Evolutionary conservation across 1,140 invertebrate genomes (phyloP).

Genomic region (Bombus soroeensis): DNA sequence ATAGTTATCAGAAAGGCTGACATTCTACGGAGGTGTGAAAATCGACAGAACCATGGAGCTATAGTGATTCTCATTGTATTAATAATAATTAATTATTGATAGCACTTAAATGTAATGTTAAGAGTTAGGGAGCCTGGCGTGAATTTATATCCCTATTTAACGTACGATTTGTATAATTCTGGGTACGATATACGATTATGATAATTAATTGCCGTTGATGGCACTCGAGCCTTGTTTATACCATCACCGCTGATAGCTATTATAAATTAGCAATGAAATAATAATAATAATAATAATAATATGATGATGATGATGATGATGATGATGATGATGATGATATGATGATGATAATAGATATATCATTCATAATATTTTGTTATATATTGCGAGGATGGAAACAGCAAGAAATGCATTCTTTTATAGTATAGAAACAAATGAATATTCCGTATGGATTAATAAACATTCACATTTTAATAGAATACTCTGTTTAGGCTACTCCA

Average conservation of each 20-base stretch:
- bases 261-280: slow-evolving; percentile 22
- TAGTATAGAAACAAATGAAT: slow-evolving; percentile 63
- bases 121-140: slow-evolving; percentile 21
- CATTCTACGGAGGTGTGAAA: not conserved
- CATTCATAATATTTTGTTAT: slow-evolving; percentile 67
- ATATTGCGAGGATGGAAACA: slow-evolving; percentile 53
- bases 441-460: slow-evolving; percentile 71
- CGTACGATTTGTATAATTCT: slow-evolving; percentile 7
- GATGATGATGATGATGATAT: not conserved
- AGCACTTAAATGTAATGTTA: slow-evolving; percentile 45
- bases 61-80: slow-evolving; percentile 19
- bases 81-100: slow-evolving; percentile 14
- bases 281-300: slow-evolving; percentile 3
- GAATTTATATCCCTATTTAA: not conserved
- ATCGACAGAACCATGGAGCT: not conserved
- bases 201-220: slow-evolving; percentile 42
- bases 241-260: slow-evolving; percentile 30
- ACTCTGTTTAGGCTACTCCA: not conserved
- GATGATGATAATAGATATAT: slow-evolving; percentile 15
- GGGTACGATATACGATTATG: not conserved
- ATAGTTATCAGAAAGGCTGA: not conserved
- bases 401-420: slow-evolving; percentile 67
- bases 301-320: not conserved
- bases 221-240: slow-evolving; percentile 23
- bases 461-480: slow-evolving; percentile 76